These are phyloP conservation scores for Prinia subflava DNA, from an alignment of 2,113 vertebrate species.

Conservation along the genomic window DNA sequence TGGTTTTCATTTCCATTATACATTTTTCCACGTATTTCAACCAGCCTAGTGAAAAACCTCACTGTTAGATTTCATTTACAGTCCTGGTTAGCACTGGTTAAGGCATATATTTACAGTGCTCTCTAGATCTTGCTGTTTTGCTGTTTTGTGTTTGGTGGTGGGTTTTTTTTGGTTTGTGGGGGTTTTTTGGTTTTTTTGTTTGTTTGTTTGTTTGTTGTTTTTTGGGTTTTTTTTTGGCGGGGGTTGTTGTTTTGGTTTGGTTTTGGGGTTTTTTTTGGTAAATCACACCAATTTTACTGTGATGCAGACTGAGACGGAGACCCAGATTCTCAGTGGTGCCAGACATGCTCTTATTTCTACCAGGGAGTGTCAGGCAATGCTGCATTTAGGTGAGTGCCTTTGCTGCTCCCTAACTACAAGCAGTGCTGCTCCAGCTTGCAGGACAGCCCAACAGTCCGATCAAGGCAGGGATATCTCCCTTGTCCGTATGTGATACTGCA, in stretches of 20 bases:
- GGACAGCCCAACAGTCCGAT: not conserved
- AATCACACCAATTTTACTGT: not conserved
- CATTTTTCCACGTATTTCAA: not conserved
- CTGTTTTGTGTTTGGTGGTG: not conserved
- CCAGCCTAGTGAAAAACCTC: not conserved
- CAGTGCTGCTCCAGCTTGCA: not conserved
- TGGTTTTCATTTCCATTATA: not conserved
- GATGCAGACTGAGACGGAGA: not conserved
- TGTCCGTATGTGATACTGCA: not conserved
- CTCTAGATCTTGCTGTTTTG: fast-evolving
- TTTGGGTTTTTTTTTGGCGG: too few relatives aligned
- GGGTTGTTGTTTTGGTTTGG: too few relatives aligned
- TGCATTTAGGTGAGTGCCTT: not conserved
- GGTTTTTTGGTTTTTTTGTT: too few relatives aligned
- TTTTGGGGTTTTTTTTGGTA: not conserved
- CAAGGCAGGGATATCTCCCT: not conserved
- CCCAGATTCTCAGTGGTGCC: not conserved
- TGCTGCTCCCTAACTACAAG: not conserved
- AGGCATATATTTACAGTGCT: not conserved
- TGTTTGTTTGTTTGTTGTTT: too few relatives aligned
- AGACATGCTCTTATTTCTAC: not conserved
- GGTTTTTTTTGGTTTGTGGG: too few relatives aligned
- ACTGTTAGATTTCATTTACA: not conserved
- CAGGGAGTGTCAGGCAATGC: not conserved
- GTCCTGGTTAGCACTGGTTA: not conserved